phyloP scores from a whole-genome alignment of 2,113 vertebrate species.

The Gymnarchus niloticus region DNA sequence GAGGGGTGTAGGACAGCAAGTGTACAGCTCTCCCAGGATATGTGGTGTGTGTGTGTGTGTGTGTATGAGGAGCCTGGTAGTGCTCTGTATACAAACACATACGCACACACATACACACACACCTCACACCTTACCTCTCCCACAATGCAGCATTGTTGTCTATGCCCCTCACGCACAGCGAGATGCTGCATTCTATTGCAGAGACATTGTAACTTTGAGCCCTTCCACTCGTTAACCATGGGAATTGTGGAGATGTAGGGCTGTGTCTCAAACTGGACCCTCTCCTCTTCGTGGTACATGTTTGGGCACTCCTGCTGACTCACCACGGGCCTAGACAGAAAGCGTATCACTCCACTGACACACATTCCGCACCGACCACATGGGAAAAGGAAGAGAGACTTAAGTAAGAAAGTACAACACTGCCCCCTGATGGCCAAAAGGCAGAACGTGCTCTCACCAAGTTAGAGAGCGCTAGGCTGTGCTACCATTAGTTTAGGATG shows the following conservation, averaged over 20 bases:
- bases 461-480: not conserved
- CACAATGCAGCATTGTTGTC: too few species aligned
- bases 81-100: not conserved
- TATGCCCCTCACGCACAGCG: too few species aligned
- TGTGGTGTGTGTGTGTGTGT: not conserved
- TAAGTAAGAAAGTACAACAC: not conserved
- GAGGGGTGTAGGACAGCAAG: not conserved
- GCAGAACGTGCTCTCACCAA: too few species aligned
- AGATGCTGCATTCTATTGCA: not conserved
- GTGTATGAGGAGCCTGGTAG: too few species aligned
- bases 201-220: not conserved
- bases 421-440: not conserved
- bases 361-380: slow-evolving; percentile 4
- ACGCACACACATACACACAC: not conserved
- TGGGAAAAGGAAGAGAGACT: not conserved
- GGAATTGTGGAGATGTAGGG: not conserved
- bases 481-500: too few species aligned
- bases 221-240: not conserved
- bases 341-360: slow-evolving; percentile 12
- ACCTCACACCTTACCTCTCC: not conserved
- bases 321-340: not conserved
- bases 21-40: not conserved
- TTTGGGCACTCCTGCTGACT: not conserved
- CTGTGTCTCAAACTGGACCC: not conserved
- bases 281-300: not conserved